phyloP scores from a whole-genome alignment of 2,797 vertebrate species.

The Darevskia mixta region DNA sequence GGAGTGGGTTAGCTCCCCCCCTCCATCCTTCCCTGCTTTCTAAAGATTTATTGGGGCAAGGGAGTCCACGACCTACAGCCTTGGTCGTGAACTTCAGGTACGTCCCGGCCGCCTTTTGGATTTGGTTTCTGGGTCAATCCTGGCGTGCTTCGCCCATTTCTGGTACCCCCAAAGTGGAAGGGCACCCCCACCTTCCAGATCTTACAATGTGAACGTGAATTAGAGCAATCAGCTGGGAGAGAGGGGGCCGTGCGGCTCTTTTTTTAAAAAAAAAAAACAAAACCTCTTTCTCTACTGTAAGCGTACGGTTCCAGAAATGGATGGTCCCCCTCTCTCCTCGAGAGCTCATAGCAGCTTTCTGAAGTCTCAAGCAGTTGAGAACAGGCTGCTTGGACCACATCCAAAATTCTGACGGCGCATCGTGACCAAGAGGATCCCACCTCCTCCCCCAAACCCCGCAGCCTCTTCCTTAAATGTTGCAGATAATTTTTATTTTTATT shows the following conservation, averaged over 20 bases:
- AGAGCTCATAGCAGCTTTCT: constrained; percentile 14
- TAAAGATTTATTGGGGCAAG: neutral
- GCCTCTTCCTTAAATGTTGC: neutral
- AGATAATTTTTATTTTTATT: neutral
- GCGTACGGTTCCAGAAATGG: neutral
- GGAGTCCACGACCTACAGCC: neutral
- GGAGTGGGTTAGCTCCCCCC: too few relatives aligned
- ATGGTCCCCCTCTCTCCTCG: neutral
- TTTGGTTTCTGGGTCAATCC: accelerated
- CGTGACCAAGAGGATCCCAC: neutral
- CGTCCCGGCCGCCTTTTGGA: neutral
- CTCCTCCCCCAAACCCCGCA: neutral
- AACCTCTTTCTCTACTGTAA: neutral
- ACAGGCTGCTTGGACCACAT: neutral
- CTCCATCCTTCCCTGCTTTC: too few relatives aligned
- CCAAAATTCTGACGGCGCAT: neutral
- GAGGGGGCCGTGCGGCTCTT: too few relatives aligned
- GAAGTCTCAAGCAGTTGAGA: neutral
- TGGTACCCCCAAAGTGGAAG: neutral
- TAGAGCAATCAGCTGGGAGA: too few relatives aligned
- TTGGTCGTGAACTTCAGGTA: neutral
- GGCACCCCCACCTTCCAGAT: neutral
- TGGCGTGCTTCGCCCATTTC: accelerated
- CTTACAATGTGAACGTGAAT: too few relatives aligned
- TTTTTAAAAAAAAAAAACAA: too few relatives aligned